Percentiles rank a stretch among this genome's conserved stretches.
These are phyloP conservation scores for Hemibagrus wyckioides DNA, from an alignment of 2,113 vertebrate species.

Conservation along the genomic window DNA sequence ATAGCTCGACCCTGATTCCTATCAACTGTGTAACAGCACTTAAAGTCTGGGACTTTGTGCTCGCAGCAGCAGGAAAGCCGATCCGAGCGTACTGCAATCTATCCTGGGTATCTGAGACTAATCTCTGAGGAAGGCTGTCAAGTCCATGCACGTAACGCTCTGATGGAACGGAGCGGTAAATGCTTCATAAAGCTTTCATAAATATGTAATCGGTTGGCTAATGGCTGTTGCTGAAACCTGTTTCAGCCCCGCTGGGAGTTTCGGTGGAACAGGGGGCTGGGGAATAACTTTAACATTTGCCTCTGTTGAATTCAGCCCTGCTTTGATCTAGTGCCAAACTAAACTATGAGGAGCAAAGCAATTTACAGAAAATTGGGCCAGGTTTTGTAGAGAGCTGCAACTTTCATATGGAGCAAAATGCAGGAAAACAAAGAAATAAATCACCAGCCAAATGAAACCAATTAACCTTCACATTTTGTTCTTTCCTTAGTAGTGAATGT, in stretches of 20 bases:
- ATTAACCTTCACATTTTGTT: background rate
- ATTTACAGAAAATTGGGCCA: slow-evolving; percentile 44
- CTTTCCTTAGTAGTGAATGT: background rate
- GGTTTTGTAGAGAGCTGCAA: slow-evolving; percentile 43
- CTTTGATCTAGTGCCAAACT: slow-evolving; percentile 54
- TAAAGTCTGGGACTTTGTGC: slow-evolving; percentile 34
- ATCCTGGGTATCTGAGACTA: slow-evolving; percentile 65
- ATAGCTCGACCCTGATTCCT: slow-evolving; percentile 62
- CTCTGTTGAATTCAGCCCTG: slow-evolving; percentile 57
- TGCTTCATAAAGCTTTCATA: slow-evolving; percentile 73
- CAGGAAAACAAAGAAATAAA: background rate
- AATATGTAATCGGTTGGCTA: slow-evolving; percentile 71
- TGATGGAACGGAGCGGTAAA: slow-evolving; percentile 72
- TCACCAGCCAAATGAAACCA: background rate
- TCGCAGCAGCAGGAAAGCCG: slow-evolving; percentile 34
- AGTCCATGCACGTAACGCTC: slow-evolving; percentile 65
- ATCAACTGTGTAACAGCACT: slow-evolving; percentile 57
- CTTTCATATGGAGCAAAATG: slow-evolving; percentile 23
- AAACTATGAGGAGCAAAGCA: slow-evolving; percentile 49
- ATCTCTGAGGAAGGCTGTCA: slow-evolving; percentile 74
- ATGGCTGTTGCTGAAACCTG: slow-evolving; percentile 64
- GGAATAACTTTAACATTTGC: slow-evolving; percentile 60
- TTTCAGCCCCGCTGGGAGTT: slow-evolving; percentile 64
- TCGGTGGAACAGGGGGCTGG: slow-evolving; percentile 58
- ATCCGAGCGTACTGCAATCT: slow-evolving; percentile 59